Evolutionary conservation across 2,113 vertebrate genomes (phyloP).

Genomic region (Xenopus tropicalis): DNA sequence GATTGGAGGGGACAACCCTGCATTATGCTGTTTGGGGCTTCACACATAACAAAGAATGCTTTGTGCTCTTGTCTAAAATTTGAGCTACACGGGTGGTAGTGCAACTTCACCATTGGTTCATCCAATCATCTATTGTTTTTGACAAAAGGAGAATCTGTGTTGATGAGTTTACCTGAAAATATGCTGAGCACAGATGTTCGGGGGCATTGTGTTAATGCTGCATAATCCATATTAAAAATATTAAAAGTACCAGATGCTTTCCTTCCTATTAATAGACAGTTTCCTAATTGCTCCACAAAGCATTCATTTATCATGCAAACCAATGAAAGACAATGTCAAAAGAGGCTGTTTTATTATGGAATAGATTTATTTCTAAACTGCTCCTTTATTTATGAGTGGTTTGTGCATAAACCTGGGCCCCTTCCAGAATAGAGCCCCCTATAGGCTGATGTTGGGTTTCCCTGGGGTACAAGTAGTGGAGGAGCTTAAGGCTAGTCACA

Average conservation of each 20-base stretch:
- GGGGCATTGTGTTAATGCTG: constrained; percentile 31
- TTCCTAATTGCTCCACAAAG: constrained; percentile 22
- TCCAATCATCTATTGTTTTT: neutral
- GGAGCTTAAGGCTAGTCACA: too few species aligned
- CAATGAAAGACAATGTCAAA: constrained; percentile 32
- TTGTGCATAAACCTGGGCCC: too few species aligned
- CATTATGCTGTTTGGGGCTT: too few species aligned
- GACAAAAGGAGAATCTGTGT: constrained; percentile 4
- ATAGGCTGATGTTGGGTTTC: too few species aligned
- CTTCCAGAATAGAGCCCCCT: too few species aligned
- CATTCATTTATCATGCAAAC: constrained; percentile 10
- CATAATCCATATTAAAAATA: constrained; percentile 39
- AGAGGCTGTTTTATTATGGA: neutral
- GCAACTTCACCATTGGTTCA: neutral
- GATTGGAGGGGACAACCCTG: too few species aligned
- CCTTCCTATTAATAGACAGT: constrained; percentile 26
- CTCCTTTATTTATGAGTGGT: too few species aligned
- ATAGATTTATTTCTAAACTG: too few species aligned
- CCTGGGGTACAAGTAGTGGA: too few species aligned
- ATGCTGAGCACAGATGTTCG: constrained; percentile 26
- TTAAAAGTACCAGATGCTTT: constrained; percentile 35
- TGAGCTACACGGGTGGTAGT: neutral
- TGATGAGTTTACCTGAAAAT: neutral
- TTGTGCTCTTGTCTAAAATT: too few species aligned
- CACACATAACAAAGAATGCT: too few species aligned